Conservation (phyloP, 2,113 vertebrate species). For the Ammodytes marinus region DNA sequence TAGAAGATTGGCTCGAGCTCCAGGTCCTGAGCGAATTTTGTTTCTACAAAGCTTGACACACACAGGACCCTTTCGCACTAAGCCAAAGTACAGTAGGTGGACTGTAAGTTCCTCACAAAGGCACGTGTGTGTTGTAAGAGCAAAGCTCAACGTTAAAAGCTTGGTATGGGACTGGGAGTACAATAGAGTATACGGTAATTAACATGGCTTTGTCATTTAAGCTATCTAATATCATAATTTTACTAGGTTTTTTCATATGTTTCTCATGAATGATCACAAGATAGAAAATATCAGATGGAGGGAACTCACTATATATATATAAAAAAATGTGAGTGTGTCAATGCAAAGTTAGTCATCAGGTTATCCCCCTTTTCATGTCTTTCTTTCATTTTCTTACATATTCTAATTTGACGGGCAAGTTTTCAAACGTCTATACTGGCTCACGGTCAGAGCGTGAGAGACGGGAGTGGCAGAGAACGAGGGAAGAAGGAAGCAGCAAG, state of each 20-base stretch:
- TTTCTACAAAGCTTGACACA: background rate
- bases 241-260: background rate
- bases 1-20: background rate
- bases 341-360: background rate
- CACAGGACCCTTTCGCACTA: background rate
- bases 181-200: background rate
- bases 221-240: background rate
- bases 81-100: slow-evolving; percentile 48
- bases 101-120: background rate
- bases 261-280: background rate
- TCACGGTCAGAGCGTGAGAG: slow-evolving; percentile 11
- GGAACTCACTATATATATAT: no score
- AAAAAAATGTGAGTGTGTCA: background rate
- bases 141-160: background rate
- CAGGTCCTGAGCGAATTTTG: background rate
- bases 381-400: background rate
- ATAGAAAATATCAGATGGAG: background rate
- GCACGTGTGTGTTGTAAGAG: background rate
- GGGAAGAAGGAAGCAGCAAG: slow-evolving; percentile 64
- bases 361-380: background rate
- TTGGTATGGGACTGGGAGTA: background rate
- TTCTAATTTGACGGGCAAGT: background rate
- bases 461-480: slow-evolving; percentile 57
- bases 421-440: slow-evolving; percentile 1
- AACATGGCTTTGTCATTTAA: background rate